phyloP scores from a whole-genome alignment of 2,797 vertebrate genomes.

The Sebastes diaconus region DNA sequence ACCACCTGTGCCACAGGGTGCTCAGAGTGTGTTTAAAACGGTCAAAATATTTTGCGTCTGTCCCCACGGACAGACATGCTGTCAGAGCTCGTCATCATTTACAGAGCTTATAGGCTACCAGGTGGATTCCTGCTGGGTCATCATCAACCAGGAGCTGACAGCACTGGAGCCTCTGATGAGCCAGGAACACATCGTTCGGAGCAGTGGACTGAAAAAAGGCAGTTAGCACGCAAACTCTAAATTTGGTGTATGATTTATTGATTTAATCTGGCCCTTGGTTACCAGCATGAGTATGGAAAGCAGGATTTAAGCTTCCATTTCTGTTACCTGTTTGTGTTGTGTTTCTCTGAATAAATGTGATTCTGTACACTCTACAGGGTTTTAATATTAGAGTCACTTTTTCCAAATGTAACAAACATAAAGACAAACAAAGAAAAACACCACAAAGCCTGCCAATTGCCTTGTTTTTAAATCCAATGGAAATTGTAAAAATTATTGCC shows the following conservation, averaged over 20 bases:
- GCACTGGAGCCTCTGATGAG: constrained; percentile 36
- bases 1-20: constrained; percentile 12
- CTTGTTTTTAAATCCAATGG: constrained; percentile 34
- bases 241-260: neutral
- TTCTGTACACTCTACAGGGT: neutral
- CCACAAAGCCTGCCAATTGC: neutral
- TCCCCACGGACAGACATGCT: constrained; percentile 57
- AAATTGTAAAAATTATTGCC: constrained; percentile 23
- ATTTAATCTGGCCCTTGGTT: neutral
- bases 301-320: neutral
- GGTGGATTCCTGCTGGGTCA: constrained; percentile 38
- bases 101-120: constrained; percentile 44
- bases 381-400: neutral
- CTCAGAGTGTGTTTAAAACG: constrained; percentile 26
- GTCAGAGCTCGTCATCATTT: constrained; percentile 68
- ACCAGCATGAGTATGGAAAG: neutral
- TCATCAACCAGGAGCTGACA: constrained; percentile 51
- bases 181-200: constrained; percentile 14
- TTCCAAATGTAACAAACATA: constrained; percentile 17
- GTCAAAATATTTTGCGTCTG: constrained; percentile 63
- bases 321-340: neutral
- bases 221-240: neutral
- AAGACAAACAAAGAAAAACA: neutral
- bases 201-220: neutral
- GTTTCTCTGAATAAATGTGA: neutral